A percentile compares a stretch with the other conserved stretches of the same genome.
phyloP scores from a whole-genome alignment of 2,888 invertebrate genomes.

The Drosophila borealis region DNA sequence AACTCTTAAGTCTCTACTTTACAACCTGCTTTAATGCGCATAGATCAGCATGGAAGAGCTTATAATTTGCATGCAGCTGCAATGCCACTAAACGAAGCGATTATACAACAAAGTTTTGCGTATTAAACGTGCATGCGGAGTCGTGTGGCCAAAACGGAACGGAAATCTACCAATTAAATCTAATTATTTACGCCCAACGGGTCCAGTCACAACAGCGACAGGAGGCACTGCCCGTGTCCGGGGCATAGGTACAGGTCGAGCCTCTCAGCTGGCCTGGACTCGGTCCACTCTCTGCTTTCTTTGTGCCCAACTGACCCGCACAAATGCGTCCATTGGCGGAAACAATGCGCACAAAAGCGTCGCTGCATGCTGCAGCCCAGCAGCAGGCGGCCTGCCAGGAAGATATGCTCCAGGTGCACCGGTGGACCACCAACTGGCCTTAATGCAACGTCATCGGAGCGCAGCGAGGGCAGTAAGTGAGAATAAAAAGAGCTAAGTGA shows the following conservation, averaged over 20 bases:
- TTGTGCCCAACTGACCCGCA: slow-evolving; percentile 76
- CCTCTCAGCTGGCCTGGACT: slow-evolving; percentile 29
- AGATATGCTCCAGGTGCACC: slow-evolving; percentile 45
- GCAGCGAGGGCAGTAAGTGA: slow-evolving; percentile 54
- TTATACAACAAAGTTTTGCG: slow-evolving; percentile 52
- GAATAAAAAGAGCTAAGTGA: slow-evolving; percentile 65
- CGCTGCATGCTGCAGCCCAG: slow-evolving; percentile 24
- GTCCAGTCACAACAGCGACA: slow-evolving; percentile 34
- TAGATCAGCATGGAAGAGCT: slow-evolving; percentile 34
- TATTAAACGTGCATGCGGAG: slow-evolving; percentile 27
- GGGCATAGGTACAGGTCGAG: not conserved
- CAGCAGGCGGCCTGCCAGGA: slow-evolving; percentile 9
- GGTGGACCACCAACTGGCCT: slow-evolving; percentile 43
- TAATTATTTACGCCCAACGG: slow-evolving; percentile 69
- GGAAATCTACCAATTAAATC: slow-evolving; percentile 71
- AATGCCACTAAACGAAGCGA: slow-evolving; percentile 46
- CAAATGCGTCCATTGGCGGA: slow-evolving; percentile 79
- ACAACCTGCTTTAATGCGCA: slow-evolving; percentile 29
- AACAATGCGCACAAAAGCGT: slow-evolving; percentile 75
- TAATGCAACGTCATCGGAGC: slow-evolving; percentile 66
- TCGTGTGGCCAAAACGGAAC: slow-evolving; percentile 18
- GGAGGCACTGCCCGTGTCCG: not conserved
- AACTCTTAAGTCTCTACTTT: slow-evolving; percentile 34
- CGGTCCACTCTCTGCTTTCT: slow-evolving; percentile 48
- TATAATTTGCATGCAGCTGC: slow-evolving; percentile 32